Base-by-base conservation (phyloP, 2,113 vertebrate species). In the Scortum barcoo region DNA sequence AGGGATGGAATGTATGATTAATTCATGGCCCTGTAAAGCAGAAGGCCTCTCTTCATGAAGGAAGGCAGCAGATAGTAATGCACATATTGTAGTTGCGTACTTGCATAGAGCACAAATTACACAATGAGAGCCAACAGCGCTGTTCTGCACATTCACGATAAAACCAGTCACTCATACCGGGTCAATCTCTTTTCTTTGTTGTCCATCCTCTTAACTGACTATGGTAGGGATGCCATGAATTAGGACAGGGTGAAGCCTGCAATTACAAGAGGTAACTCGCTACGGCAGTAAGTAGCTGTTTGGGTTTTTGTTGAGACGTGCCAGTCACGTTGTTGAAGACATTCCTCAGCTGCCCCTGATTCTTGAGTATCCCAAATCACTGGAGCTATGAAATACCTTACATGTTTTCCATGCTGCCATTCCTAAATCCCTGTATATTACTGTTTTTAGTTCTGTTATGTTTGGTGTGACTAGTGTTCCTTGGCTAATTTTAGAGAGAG, bases 11-110 rank as follows among this genome's bases (percentile, higher is more conserved):
- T 80, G 38, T 86, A 92, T 95, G 71, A 92, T 91, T 91, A 93
- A 94, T 94, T 93, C 85, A 93, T 94, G 83, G 85, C 81, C 60
- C 86, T 76, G 63, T 80, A 84, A 84, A 89, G 84, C 86, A 83
- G 76, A 88, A 84, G 65, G 58, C 73, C 84, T 76, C 65, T 33
- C 62, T 70, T 74, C 50, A 63, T 76, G 67, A 85, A 81, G 70
- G 40, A 86, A 83, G 68, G 71, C 74, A 50, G 68, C 19, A 57
- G 63, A 72, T 71, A 66, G 63, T 58, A 67, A 73, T 76, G 56
- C 30, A 62, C 57, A 68, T 44, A 48, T 65, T 74, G 48, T 53
- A 76, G 72, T 80, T 72, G 66, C 80, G 48, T 70, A 71, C 68
- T 51, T 53, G 58, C 36, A 77, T 46, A 56, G 10, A 71, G 40